phyloP scores from a whole-genome alignment of 2,797 vertebrate species.

The Anas bernieri region DNA sequence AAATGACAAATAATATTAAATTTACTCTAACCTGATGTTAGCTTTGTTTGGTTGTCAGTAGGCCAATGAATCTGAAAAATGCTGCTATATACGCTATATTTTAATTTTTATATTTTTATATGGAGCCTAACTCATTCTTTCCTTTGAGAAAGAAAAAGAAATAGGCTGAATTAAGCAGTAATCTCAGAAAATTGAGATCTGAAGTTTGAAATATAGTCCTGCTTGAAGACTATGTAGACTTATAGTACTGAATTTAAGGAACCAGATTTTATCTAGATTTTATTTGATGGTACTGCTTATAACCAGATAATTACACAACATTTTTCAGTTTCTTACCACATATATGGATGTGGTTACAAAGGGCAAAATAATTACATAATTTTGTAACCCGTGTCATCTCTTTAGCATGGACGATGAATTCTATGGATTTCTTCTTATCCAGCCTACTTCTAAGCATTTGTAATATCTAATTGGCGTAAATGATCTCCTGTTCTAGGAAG shows the following conservation, averaged over 20 bases:
- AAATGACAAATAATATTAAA: slow-evolving; percentile 56
- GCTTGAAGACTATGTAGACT: neutral
- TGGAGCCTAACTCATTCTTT: neutral
- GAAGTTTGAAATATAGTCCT: neutral
- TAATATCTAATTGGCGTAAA: neutral
- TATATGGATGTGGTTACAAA: neutral
- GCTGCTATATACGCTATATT: neutral
- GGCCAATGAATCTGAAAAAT: slow-evolving; percentile 26
- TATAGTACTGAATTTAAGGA: neutral
- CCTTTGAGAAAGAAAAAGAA: neutral
- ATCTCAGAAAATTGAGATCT: neutral
- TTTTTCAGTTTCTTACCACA: neutral
- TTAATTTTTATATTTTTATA: neutral
- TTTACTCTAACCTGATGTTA: neutral
- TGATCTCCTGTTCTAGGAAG: neutral
- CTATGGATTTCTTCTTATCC: neutral
- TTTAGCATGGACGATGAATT: neutral
- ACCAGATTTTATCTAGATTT: neutral
- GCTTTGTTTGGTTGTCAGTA: slow-evolving; percentile 31
- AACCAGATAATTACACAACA: neutral
- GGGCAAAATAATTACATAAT: neutral
- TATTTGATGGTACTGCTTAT: neutral
- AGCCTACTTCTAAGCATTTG: neutral
- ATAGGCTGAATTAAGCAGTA: neutral
- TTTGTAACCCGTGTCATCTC: neutral